phyloP scores from a whole-genome alignment of 2,797 vertebrate species.

The Crocidura indochinensis region DNA sequence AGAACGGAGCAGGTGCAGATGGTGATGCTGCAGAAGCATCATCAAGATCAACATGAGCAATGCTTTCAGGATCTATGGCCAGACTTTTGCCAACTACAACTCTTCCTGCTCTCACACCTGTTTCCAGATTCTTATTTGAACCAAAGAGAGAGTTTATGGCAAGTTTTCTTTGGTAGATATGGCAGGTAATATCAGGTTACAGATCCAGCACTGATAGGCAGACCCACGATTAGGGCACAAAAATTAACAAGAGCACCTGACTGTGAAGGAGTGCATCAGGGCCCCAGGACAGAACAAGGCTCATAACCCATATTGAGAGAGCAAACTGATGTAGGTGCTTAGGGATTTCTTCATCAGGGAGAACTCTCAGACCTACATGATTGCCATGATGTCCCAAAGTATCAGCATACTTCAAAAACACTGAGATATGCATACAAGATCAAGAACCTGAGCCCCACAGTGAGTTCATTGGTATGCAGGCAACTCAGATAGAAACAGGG shows the following conservation, averaged over 20 bases:
- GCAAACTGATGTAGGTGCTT: constrained; percentile 98
- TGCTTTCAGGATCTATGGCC: constrained; percentile 97
- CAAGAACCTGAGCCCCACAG: no score
- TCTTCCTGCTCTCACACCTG: constrained; percentile 98
- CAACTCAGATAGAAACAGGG: no score
- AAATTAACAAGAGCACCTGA: constrained; percentile 98
- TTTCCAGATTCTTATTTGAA: constrained; percentile 96
- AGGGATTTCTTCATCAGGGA: constrained; percentile 98
- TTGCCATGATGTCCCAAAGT: constrained; percentile 74
- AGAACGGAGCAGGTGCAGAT: constrained; percentile 97
- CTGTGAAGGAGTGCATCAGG: constrained; percentile 98
- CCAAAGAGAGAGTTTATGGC: constrained; percentile 92
- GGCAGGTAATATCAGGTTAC: constrained; percentile 97
- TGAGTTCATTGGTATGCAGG: no score
- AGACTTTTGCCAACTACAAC: constrained; percentile 97
- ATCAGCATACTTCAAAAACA: no score
- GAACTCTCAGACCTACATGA: constrained; percentile 98
- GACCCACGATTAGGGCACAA: constrained; percentile 96
- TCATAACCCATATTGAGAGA: constrained; percentile 98
- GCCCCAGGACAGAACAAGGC: constrained; percentile 97
- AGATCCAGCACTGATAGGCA: constrained; percentile 95
- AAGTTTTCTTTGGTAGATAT: constrained; percentile 98
- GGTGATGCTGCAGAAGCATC: constrained; percentile 96
- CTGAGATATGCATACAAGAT: no score
- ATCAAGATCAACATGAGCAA: constrained; percentile 95